Conservation (phyloP, 2,113 vertebrate species). For the Vulpes vulpes region DNA sequence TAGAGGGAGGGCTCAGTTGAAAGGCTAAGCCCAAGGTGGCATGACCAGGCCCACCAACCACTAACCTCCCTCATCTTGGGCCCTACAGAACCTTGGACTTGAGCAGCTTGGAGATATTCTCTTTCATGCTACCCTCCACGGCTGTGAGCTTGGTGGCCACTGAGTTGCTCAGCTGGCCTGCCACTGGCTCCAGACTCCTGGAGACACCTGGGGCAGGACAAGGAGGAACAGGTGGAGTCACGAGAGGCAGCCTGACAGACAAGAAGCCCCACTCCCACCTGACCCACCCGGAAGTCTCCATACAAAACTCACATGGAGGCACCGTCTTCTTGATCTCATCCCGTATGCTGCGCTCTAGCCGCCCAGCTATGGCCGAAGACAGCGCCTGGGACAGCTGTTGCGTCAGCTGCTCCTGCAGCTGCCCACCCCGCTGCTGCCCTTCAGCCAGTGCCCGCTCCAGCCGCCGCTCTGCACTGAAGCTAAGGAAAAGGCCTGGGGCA, state of each 20-base stretch:
- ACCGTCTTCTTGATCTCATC: constrained; percentile 97
- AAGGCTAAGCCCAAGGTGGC: constrained; percentile 20
- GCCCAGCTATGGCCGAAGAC: constrained; percentile 90
- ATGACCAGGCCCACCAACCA: background rate
- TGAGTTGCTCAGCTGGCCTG: constrained; percentile 93
- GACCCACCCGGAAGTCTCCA: background rate
- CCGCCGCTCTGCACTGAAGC: constrained; percentile 90
- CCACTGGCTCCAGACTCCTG: constrained; percentile 94
- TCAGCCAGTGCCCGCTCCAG: constrained; percentile 92
- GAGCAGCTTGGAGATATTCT: constrained; percentile 95
- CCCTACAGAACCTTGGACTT: constrained; percentile 94
- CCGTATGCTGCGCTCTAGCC: constrained; percentile 95
- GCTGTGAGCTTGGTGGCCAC: constrained; percentile 94
- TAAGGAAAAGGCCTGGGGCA: constrained; percentile 86
- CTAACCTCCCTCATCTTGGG: background rate
- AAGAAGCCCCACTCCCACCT: background rate
- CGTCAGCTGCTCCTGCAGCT: constrained; percentile 95
- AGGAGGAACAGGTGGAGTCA: background rate
- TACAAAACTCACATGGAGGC: constrained; percentile 94
- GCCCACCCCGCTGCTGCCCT: constrained; percentile 92
- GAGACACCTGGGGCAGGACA: constrained; percentile 87
- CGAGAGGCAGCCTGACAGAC: background rate
- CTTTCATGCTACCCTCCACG: constrained; percentile 95
- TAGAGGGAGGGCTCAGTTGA: background rate
- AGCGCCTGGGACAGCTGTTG: constrained; percentile 95